phyloP scores from a whole-genome alignment of 2,888 invertebrate genomes.

The Agriopis leucophaearia region DNA sequence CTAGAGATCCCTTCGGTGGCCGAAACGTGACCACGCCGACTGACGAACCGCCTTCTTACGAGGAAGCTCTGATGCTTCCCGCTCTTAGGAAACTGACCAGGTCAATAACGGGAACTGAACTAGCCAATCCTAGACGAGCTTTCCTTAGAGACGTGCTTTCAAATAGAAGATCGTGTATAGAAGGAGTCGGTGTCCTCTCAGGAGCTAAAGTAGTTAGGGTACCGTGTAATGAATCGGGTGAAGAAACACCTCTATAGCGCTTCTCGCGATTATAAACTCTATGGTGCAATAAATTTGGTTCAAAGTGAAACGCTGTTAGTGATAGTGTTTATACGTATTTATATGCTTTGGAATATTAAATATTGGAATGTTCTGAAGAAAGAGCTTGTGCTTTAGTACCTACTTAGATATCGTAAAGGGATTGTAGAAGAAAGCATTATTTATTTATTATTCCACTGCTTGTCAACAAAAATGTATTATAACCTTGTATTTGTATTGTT shows the following conservation, averaged over 20 bases:
- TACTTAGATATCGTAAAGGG: conserved; percentile 48
- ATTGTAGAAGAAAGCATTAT: conserved; percentile 38
- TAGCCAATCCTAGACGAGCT: conserved; percentile 80
- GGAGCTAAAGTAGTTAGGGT: conserved; percentile 78
- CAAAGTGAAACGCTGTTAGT: conserved; percentile 47
- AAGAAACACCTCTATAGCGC: conserved; percentile 81
- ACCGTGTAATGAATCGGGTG: conserved; percentile 73
- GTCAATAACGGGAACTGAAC: conserved; percentile 87
- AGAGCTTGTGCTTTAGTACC: conserved; percentile 64
- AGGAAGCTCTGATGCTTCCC: conserved; percentile 88
- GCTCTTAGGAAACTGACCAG: conserved; percentile 85
- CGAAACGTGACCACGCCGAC: conserved; percentile 85
- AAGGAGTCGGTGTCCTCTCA: conserved; percentile 79
- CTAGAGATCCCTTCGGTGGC: conserved; percentile 88
- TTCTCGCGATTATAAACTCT: conserved; percentile 65
- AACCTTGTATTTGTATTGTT: background rate
- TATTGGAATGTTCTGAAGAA: conserved; percentile 55
- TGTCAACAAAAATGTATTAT: background rate
- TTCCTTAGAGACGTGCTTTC: conserved; percentile 81
- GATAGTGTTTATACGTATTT: conserved; percentile 56
- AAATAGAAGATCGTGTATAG: conserved; percentile 80
- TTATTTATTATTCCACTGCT: background rate
- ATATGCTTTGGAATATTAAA: conserved; percentile 62
- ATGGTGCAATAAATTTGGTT: conserved; percentile 75
- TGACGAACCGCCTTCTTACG: conserved; percentile 88